Base-by-base conservation (phyloP, 2,888 invertebrate genomes). In the Clivina fossor region DNA sequence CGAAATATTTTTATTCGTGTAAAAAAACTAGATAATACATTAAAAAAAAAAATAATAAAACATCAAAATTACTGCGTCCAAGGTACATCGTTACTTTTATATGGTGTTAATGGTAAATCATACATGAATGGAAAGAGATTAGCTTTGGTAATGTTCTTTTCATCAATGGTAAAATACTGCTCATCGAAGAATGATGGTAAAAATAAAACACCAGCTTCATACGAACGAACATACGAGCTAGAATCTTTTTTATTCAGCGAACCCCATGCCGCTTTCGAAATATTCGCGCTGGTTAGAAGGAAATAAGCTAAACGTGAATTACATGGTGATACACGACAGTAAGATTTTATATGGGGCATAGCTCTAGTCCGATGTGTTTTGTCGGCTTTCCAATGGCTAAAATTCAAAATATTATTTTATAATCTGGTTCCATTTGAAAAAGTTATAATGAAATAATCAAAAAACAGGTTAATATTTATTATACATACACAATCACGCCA, bases 231-330 rank as follows among this genome's bases (percentile, higher is more conserved):
- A 24, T 88, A 81, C 1, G 80, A 69, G 0, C 79, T 78, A 0
- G 74, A 73, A 69, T 83, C 80, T 73, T 82, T 72, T 33, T 79
- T 81, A 58, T 80, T 82, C 60, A 82, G 83, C 5, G 80, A 71
- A 32, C 98, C 98, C 98, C 98, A 98, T 0, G 98, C 98, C 1
- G 97, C 93, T 76, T 96, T 97, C 8, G 97, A 98, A 22, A 97
- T 76, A 76, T 99, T 99, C 0, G 92, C 93, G 49, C 96, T 96
- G 0, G 95, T 95, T 0, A 97, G 75, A 0, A 92, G 74, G 70
- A 90, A 93, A 86, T 87, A 98, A 0, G 91, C 85, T 2, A 88
- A 78, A 62, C 76, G 74, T n/a, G 73, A 75, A 56, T 75, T 70
- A 68, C 86, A 84, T 0, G 86, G 84, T 0, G 88, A 88, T 2